Conservation (phyloP, 2,888 invertebrate species). For the Heliconius charithonia region DNA sequence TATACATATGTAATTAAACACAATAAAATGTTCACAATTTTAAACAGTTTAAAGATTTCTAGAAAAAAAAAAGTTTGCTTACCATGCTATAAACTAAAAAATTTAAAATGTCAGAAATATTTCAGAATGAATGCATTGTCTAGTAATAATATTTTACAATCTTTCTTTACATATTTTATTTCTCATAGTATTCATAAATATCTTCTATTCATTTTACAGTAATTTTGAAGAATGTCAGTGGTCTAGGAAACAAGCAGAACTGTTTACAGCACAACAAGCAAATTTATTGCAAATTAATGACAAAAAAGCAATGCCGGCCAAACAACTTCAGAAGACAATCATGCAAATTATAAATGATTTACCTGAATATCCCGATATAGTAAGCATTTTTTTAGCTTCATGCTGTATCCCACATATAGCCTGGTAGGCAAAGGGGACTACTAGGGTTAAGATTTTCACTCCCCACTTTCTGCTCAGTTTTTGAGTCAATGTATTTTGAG, state of each 20-base stretch:
- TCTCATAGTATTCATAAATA: constrained; percentile 12
- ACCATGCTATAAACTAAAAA: not conserved
- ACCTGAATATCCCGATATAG: constrained; percentile 92
- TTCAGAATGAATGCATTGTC: not conserved
- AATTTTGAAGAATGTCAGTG: constrained; percentile 86
- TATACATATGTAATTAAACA: not conserved
- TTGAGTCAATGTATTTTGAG: too few relatives aligned
- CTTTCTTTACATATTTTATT: not conserved
- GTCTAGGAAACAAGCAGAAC: constrained; percentile 94
- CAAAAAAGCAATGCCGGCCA: constrained; percentile 89
- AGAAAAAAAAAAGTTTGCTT: not conserved
- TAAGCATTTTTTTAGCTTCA: constrained; percentile 72
- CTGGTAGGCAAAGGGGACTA: not conserved
- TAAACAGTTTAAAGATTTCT: not conserved
- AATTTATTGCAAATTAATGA: constrained; percentile 92
- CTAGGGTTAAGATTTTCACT: not conserved
- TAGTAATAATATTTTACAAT: too few relatives aligned
- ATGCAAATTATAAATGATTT: constrained; percentile 89
- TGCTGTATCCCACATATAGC: not conserved
- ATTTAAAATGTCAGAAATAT: constrained; percentile 18
- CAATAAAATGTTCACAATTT: not conserved
- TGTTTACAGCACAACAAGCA: constrained; percentile 94
- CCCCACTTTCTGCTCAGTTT: too few relatives aligned
- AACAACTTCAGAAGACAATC: constrained; percentile 89
- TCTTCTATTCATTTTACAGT: constrained; percentile 54